Percentiles rank a stretch among this genome's conserved stretches.
Conservation (phyloP, 2,888 invertebrate species). For the Mantis religiosa region DNA sequence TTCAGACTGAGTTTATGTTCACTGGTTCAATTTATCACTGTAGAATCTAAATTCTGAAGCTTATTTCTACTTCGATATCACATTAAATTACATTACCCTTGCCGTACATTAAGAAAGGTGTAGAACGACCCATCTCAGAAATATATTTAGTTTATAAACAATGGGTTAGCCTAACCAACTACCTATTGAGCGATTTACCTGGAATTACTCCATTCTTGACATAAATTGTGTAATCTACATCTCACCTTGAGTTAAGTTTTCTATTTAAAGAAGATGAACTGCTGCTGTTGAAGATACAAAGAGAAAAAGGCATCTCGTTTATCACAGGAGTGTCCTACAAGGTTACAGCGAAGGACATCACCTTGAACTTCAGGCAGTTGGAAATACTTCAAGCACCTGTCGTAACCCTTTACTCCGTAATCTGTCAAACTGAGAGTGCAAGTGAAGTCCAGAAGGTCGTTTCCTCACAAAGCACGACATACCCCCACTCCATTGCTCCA, state of each 20-base stretch:
- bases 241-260: neutral
- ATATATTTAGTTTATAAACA: too few species aligned
- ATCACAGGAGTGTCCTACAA: neutral
- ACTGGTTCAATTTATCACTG: too few species aligned
- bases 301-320: neutral
- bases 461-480: neutral
- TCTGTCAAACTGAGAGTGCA: constrained; percentile 6
- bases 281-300: neutral
- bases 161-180: too few species aligned
- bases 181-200: neutral
- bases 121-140: too few species aligned
- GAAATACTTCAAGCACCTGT: neutral
- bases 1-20: too few species aligned
- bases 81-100: too few species aligned
- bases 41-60: too few species aligned
- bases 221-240: neutral
- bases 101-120: too few species aligned
- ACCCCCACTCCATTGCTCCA: neutral
- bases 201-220: neutral
- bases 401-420: constrained; percentile 1
- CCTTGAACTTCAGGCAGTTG: neutral
- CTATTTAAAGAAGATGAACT: neutral
- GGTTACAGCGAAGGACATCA: neutral
- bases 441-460: neutral
- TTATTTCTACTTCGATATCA: too few species aligned